Base-by-base conservation (phyloP, 2,888 invertebrate genomes). In the Drosophila conformis region DNA sequence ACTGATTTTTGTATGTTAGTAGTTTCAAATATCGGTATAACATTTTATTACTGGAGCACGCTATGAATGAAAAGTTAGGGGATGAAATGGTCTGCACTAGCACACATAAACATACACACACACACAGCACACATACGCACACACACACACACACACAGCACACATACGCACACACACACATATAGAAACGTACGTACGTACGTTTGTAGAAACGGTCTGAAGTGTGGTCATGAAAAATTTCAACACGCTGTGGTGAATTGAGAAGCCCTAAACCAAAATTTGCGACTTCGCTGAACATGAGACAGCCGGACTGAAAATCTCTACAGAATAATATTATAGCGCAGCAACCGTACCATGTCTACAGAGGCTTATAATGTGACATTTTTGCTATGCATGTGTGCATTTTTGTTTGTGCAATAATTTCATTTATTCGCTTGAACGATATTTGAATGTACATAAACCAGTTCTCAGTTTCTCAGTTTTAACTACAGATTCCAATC, bases 61-160 rank as follows among this genome's bases (percentile, higher is more conserved):
- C 66, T 76, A 86, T 83, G 83, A 83, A 83, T 83, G 83, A 83
- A 88, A 83, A 70, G 56, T 83, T 83, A 88, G 87, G 83, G 83
- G 83, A 71, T 83, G 83, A 86, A 86, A 69, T 40, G 53, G 35
- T 35, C 56, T 49, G 60, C 40, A 58, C 60, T 38, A 35, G 40
- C 54, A 53, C 42, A 60, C n/a, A 27, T 11, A 38, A n/a, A 51
- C 42, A 40, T 21, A 36, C 27, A 56, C 48, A 46, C n/a, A 33
- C 64, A 51, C 15, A 40, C n/a, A 21, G 21, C 11, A 46, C 25
- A 38, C 38, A 25, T 21, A 21, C 21, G 21, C 21, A 21, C 21
- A 15, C 25, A 38, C 38, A 25, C 1, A 21, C 21, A 1, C 21
- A 21, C 21, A 15, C 48, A 46, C 15, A 33, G 25, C 25, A 25